These are phyloP conservation scores for Zeugodacus cucurbitae DNA, from an alignment of 1,140 invertebrate species.

Conservation along the genomic window DNA sequence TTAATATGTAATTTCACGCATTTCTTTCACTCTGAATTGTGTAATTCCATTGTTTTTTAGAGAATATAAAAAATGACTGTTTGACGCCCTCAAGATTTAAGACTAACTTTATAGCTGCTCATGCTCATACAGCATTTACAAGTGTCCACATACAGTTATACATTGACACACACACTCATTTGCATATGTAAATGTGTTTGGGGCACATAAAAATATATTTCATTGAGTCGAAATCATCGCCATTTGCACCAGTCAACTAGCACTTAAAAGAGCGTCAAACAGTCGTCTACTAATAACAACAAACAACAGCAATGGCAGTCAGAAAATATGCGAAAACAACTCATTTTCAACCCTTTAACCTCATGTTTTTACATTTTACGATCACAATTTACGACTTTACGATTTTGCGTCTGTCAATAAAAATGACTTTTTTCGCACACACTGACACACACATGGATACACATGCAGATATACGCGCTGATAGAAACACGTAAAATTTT, in stretches of 20 bases:
- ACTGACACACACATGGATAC: no score
- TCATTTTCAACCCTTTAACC: neutral
- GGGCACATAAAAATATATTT: neutral
- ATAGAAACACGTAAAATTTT: neutral
- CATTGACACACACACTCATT: neutral
- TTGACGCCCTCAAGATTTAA: no score
- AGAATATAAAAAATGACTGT: no score
- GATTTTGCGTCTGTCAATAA: conserved; percentile 18
- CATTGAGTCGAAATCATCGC: neutral
- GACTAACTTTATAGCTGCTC: neutral
- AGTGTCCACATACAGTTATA: neutral
- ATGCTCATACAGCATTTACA: neutral
- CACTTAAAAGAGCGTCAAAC: neutral
- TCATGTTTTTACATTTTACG: neutral
- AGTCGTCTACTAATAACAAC: neutral
- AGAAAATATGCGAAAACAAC: neutral
- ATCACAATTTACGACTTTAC: conserved; percentile 1
- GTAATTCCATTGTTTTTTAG: no score
- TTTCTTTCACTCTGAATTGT: no score
- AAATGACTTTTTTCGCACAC: neutral
- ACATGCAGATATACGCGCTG: no score
- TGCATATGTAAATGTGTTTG: neutral
- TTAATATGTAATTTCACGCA: no score
- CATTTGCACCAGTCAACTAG: neutral
- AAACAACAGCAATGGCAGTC: neutral